These are phyloP conservation scores for Lycia hirtaria DNA, from an alignment of 2,888 invertebrate genomes.

Conservation along the genomic window DNA sequence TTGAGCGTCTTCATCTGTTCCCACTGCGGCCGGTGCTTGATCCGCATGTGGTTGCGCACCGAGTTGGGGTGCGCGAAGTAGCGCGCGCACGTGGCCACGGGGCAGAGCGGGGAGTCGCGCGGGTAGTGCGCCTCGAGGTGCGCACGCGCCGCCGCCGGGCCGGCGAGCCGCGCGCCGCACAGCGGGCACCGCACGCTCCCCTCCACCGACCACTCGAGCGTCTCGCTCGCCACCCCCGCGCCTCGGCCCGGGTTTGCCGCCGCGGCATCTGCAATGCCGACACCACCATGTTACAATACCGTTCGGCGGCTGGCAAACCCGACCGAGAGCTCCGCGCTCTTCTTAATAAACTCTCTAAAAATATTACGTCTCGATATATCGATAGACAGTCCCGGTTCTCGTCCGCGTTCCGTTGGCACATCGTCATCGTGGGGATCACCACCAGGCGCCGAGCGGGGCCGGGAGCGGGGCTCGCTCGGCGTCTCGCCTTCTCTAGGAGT, in stretches of 20 bases:
- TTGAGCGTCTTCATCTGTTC: constrained; percentile 92
- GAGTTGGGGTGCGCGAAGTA: constrained; percentile 94
- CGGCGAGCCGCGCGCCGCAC: constrained; percentile 88
- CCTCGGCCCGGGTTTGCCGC: constrained; percentile 51
- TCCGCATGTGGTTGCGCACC: constrained; percentile 94
- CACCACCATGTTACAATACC: constrained; percentile 68
- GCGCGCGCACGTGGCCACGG: constrained; percentile 90
- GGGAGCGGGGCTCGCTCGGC: constrained; percentile 60
- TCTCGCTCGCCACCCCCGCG: constrained; percentile 45
- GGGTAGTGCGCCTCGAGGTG: constrained; percentile 94
- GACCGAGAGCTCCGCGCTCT: constrained; percentile 51
- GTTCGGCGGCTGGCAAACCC: constrained; percentile 64
- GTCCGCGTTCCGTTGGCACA: constrained; percentile 39
- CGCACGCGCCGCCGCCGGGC: constrained; percentile 88
- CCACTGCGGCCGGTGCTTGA: constrained; percentile 93
- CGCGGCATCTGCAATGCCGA: constrained; percentile 87
- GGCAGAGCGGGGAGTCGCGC: constrained; percentile 92
- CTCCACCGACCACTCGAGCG: constrained; percentile 51
- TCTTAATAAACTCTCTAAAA: constrained; percentile 70
- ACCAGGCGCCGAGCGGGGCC: constrained; percentile 58
- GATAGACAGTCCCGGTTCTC: constrained; percentile 39
- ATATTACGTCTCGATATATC: constrained; percentile 61
- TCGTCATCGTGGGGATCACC: constrained; percentile 42
- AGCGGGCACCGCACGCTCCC: constrained; percentile 87
- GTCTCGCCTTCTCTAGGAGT: constrained; percentile 79